A percentile compares a stretch with the other conserved stretches of the same genome.
Conservation (phyloP, 2,888 invertebrate genomes). For the Caenorhabditis sinica region DNA sequence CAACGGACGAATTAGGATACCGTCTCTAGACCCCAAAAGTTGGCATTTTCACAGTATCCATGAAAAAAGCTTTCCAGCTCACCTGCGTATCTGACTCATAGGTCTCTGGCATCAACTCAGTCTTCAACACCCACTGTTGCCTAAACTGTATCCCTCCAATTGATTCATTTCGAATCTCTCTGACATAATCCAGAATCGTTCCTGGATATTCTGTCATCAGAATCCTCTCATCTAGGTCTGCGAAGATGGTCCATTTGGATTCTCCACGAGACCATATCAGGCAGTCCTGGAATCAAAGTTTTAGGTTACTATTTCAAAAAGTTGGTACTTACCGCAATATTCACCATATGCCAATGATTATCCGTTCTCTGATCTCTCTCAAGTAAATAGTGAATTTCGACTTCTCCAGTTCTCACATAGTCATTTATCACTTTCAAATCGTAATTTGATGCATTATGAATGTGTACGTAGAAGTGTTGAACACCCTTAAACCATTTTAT, state of each 20-base stretch:
- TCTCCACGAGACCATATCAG: slow-evolving; percentile 6
- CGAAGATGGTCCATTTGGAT: slow-evolving; percentile 45
- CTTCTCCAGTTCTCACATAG: slow-evolving; percentile 57
- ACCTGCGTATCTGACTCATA: slow-evolving; percentile 28
- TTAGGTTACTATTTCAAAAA: too few species aligned
- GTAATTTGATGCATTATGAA: slow-evolving; percentile 24
- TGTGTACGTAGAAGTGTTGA: slow-evolving; percentile 52
- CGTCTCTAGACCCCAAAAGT: too few species aligned
- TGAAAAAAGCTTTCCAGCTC: too few species aligned
- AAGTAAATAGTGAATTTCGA: slow-evolving; percentile 32
- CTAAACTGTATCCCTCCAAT: slow-evolving; percentile 44
- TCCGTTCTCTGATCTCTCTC: slow-evolving; percentile 21
- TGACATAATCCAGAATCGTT: slow-evolving; percentile 39
- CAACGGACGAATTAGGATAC: too few species aligned
- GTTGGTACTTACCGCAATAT: neutral
- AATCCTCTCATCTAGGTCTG: slow-evolving; percentile 37
- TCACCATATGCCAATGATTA: slow-evolving; percentile 37
- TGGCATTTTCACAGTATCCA: too few species aligned
- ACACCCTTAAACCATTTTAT: slow-evolving; percentile 35
- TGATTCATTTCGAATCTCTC: slow-evolving; percentile 9
- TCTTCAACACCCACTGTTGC: slow-evolving; percentile 62
- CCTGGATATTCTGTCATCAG: slow-evolving; percentile 32
- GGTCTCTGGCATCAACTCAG: slow-evolving; percentile 40
- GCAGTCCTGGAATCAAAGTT: slow-evolving; percentile 24
- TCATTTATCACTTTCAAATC: slow-evolving; percentile 38